Evolutionary conservation across 37 sponge, comb jelly and placozoan genomes (phyloP), one percentile per base, ranked within the genome.

Genomic region (Hexactinellida sp.): DNA sequence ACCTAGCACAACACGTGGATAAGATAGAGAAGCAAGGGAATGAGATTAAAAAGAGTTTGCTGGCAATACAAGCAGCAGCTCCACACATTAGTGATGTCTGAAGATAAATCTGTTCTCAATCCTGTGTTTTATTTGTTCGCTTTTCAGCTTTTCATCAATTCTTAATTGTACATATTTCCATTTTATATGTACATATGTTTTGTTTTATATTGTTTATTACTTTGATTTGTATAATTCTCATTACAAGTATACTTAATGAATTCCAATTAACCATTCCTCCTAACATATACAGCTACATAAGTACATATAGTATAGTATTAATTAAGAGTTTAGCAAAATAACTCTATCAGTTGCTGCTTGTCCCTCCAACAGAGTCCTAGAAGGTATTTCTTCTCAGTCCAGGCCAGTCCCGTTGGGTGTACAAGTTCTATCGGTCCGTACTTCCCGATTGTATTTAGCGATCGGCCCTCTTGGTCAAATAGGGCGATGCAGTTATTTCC

Each of bases 1-100:
- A 63, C 76, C 76, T 63, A 63, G 25, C 76, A 7, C 76, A 63
- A 23, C 76, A 63, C 76, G 76, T 63, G 34, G 76, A 63, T 10
- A 63, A n/a, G 76, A 7, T 63, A 63, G 76, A 63, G 30, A 63
- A 63, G 76, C 76, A 63, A n/a, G 34, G 76, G 5, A n/a, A 25
- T 10, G 76, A 63, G 30, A 63, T 63, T n/a, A 63, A 63, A 23
- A 63, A 63, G 13, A n/a, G 30, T 25, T 63, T 63, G 30, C 34
- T 63, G 5, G 28, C 30, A n/a, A 25, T 63, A n/a, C 21, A n/a
- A 63, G 76, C 32, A 63, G 76, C 32, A 63, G 13, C 3, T 3
- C 76, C 76, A 21, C 52, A 47, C 9, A 47, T 47, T n/a, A n/a
- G n/a, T n/a, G n/a, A n/a, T n/a, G n/a, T n/a, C n/a, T n/a, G n/a